Conservation (phyloP, 1,140 invertebrate genomes). For the Cyclina sinensis region DNA sequence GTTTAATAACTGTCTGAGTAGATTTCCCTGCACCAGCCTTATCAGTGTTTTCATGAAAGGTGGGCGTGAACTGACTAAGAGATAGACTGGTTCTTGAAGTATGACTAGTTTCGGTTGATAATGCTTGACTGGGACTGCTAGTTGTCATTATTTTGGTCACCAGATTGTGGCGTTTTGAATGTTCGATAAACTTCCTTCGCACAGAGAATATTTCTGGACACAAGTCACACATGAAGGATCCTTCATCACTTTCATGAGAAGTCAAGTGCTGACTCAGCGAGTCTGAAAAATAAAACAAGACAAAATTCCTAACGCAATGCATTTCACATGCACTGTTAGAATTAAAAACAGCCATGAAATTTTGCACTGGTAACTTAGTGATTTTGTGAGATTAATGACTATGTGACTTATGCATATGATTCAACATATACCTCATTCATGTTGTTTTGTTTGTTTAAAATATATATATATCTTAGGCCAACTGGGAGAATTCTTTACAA, state of each 20-base stretch:
- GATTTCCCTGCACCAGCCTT: neutral
- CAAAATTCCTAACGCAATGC: neutral
- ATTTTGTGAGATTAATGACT: no score
- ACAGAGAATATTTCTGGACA: slow-evolving; percentile 60
- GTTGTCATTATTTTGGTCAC: neutral
- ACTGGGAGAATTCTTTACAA: no score
- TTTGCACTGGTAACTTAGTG: no score
- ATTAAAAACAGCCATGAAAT: no score
- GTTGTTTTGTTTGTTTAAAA: no score
- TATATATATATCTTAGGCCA: no score
- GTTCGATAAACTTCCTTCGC: slow-evolving; percentile 20
- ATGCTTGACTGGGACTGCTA: neutral
- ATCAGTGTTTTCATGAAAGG: neutral
- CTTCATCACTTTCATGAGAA: slow-evolving; percentile 41
- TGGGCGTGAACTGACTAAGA: neutral
- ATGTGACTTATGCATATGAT: no score
- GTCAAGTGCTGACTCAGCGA: neutral
- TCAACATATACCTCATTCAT: no score
- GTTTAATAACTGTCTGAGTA: neutral
- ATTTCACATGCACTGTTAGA: no score
- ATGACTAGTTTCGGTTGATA: neutral
- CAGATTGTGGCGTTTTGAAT: slow-evolving; percentile 32
- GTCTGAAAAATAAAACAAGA: slow-evolving; percentile 43
- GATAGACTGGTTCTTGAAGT: neutral
- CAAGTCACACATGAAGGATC: slow-evolving; percentile 57